These are phyloP conservation scores for Macrochelys suwanniensis DNA, from an alignment of 2,797 vertebrate genomes.

Conservation along the genomic window DNA sequence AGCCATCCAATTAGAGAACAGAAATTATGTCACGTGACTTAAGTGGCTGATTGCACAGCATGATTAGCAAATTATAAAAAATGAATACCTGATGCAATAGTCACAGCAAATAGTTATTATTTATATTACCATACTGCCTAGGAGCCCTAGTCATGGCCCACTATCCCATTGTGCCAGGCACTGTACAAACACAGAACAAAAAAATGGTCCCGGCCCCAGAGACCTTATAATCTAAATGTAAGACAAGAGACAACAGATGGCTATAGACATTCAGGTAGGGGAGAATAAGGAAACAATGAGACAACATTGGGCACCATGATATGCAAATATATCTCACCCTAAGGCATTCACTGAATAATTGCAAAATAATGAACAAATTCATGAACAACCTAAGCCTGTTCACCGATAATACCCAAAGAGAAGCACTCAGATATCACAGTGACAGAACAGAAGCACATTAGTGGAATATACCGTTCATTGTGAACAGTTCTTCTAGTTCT, in stretches of 20 bases:
- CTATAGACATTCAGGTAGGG: background rate
- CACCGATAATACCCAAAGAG: background rate
- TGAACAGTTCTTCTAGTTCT: background rate
- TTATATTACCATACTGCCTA: background rate
- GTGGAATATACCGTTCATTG: background rate
- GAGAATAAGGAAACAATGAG: background rate
- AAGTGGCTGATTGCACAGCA: background rate
- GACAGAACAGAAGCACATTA: background rate
- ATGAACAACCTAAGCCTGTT: background rate
- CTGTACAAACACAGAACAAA: background rate
- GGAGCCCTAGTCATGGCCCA: background rate
- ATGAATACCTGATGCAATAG: background rate
- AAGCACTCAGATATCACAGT: background rate
- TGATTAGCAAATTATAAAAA: background rate
- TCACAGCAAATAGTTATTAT: background rate
- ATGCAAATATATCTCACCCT: background rate
- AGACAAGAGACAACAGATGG: background rate
- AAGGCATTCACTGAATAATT: conserved; percentile 40
- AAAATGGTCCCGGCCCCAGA: background rate
- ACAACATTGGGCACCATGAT: background rate
- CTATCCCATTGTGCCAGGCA: background rate
- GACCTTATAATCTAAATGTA: background rate
- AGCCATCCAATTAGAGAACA: background rate
- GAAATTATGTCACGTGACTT: background rate
- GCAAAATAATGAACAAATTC: conserved; percentile 36